Conservation (phyloP, 2,797 vertebrate genomes). For the Gila robusta region DNA sequence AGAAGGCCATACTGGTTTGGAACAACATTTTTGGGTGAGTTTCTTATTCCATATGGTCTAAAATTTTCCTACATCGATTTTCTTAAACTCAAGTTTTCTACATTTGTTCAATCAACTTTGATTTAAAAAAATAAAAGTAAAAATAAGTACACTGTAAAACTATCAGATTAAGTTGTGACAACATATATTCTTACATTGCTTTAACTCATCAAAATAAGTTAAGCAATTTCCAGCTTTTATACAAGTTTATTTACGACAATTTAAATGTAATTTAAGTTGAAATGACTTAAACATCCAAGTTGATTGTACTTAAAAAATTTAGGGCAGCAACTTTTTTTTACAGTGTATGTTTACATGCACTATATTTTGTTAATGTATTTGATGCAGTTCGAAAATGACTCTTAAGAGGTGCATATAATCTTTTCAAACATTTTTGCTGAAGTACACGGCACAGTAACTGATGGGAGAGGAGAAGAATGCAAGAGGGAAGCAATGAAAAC, state of each 20-base stretch:
- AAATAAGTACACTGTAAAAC: not conserved
- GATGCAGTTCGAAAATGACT: not conserved
- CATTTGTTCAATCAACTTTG: no score
- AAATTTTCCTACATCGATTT: not conserved
- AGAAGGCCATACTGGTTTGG: not conserved
- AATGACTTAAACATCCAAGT: no score
- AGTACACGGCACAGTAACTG: not conserved
- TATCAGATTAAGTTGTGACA: no score
- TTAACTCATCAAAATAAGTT: no score
- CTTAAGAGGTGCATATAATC: not conserved
- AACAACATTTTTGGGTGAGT: not conserved
- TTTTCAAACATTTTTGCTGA: constrained; percentile 7
- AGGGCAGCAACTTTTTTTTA: no score
- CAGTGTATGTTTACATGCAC: not conserved
- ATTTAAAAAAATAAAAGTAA: not conserved
- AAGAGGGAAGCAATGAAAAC: constrained; percentile 49
- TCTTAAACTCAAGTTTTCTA: not conserved
- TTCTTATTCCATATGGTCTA: not conserved
- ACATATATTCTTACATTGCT: no score
- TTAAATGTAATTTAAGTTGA: no score
- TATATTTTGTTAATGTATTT: not conserved
- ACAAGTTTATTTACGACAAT: no score
- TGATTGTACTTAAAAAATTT: no score
- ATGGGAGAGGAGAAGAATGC: constrained; percentile 30
- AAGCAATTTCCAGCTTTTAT: no score